Base-by-base conservation (phyloP, 2,888 invertebrate genomes). In the Arrhopalites spinosus region DNA sequence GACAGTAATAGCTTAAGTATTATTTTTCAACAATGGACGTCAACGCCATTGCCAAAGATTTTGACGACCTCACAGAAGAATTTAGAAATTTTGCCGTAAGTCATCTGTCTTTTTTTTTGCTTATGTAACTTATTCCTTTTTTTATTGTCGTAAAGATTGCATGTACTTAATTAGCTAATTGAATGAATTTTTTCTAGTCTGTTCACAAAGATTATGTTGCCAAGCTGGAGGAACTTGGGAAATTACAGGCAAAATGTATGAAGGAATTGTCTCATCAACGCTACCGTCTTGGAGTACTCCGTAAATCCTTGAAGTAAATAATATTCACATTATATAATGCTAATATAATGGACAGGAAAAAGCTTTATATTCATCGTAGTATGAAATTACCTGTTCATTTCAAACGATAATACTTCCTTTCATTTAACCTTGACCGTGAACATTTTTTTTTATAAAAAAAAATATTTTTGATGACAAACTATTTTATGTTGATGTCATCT, bases 251-350 rank as follows among this genome's bases (percentile, higher is more conserved):
- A 84, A 90, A 93, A 89, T 96, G 96, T 86, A 87, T 93, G 83
- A 93, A 93, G 85, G 94, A 94, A 84, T 90, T 98, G 81, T 90
- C 90, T 82, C 97, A 98, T 86, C 97, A 98, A 85, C 90, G 92
- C 36, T 97, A 98, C 87, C 90, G 96, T 78, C 90, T 97, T 87
- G 90, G 91, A 56, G 89, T 93, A 84, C 93, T 98, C 84, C 88
- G 88, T 45, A 91, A 91, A 83, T 90, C 91, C 71, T 85, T 96
- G 73, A 92, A 91, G 96, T 96, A 88, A 90, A 91, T 87, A n/a
- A 3, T 3, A 25, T 5, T 23, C 2, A 25, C 5, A 59, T 20
- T 20, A 17, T 50, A 15, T 50, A 15, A 50, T 36, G 50, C 15
- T 45, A 45, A 7, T 45, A 45, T 45, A 45, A 7, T 53, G 3